A percentile compares a stretch with the other conserved stretches of the same genome.
phyloP scores from a whole-genome alignment of 1,140 invertebrate genomes.

The Phortica variegata region DNA sequence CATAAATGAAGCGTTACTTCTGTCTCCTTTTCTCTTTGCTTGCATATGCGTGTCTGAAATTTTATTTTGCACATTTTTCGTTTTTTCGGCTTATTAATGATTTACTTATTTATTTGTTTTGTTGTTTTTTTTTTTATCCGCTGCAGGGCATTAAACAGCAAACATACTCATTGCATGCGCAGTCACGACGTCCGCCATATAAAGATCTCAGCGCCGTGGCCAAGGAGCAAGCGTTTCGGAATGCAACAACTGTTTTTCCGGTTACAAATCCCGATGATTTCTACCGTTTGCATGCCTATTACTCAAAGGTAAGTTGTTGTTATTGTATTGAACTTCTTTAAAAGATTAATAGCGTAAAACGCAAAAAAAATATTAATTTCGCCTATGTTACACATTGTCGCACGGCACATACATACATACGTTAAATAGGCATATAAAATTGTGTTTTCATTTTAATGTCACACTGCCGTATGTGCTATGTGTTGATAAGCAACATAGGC shows the following conservation, averaged over 20 bases:
- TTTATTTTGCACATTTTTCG: slow-evolving; percentile 15
- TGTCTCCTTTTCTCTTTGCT: background rate
- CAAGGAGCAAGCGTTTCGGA: slow-evolving; percentile 59
- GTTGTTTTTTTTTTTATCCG: slow-evolving; percentile 5
- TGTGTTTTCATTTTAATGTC: too few relatives aligned
- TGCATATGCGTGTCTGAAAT: slow-evolving; percentile 26
- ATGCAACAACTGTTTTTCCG: slow-evolving; percentile 67
- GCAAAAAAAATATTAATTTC: too few relatives aligned
- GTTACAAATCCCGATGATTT: slow-evolving; percentile 65
- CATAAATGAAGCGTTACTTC: slow-evolving; percentile 25
- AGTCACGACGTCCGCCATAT: slow-evolving; percentile 61
- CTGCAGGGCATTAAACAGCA: slow-evolving; percentile 61
- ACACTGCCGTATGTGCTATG: too few relatives aligned
- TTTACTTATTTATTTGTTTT: background rate
- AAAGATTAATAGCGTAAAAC: too few relatives aligned
- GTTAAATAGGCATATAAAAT: too few relatives aligned
- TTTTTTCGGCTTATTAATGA: background rate
- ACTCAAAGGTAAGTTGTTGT: slow-evolving; percentile 62
- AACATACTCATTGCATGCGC: slow-evolving; percentile 60
- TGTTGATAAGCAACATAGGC: too few relatives aligned
- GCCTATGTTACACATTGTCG: too few relatives aligned
- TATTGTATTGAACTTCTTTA: background rate
- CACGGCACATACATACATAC: too few relatives aligned
- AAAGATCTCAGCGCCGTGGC: slow-evolving; percentile 58
- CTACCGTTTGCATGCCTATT: slow-evolving; percentile 72